phyloP scores from a whole-genome alignment of 1,140 invertebrate genomes.

The Scylla paramamosain region DNA sequence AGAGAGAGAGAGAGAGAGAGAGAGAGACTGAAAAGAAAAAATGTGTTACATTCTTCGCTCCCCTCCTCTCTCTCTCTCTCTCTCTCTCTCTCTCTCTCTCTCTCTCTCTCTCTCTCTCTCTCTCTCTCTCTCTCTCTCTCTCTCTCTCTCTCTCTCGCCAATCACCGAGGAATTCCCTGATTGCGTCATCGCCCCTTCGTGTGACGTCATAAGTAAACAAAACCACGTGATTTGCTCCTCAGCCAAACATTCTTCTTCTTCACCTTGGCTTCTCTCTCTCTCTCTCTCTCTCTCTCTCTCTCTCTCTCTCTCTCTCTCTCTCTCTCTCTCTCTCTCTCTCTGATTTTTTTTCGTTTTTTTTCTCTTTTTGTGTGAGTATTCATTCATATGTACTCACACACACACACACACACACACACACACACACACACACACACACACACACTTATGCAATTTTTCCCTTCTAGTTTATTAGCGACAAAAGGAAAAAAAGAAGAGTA shows the following conservation, averaged over 20 bases:
- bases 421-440: not conserved
- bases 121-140: not conserved
- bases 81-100: not conserved
- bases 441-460: not conserved
- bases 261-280: not conserved
- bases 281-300: conserved; percentile 20
- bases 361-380: not conserved
- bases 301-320: conserved; percentile 10
- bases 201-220: not conserved
- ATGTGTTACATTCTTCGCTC: not conserved
- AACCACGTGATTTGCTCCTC: not conserved
- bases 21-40: not conserved
- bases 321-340: not conserved
- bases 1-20: too few relatives aligned
- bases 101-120: not conserved
- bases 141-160: not conserved
- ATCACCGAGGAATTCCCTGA: not conserved
- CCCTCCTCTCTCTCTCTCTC: not conserved
- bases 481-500: too few relatives aligned
- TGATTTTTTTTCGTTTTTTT: not conserved
- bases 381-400: too few relatives aligned
- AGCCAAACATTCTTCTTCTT: not conserved
- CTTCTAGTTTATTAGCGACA: too few relatives aligned
- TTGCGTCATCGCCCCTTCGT: conserved; percentile 16
- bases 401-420: conserved; percentile 19